Evolutionary conservation across 2,888 invertebrate genomes (phyloP).

Genomic region (Drosophila fulvimacula): DNA sequence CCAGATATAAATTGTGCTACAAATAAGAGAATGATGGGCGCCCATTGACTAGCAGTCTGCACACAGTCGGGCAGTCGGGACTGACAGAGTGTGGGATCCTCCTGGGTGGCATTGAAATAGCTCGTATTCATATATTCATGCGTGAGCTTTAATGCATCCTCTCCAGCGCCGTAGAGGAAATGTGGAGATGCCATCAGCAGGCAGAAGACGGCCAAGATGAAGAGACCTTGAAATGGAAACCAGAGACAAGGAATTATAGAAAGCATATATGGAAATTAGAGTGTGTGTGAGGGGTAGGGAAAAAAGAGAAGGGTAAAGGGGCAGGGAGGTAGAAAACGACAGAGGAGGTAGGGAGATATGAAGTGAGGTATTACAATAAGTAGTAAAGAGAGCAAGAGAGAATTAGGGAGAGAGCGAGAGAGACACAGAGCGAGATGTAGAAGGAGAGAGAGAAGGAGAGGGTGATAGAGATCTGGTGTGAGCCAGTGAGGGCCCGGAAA

Average conservation of each 20-base stretch:
- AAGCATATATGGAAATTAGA: background rate
- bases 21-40: conserved; percentile 87
- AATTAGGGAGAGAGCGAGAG: background rate
- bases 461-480: background rate
- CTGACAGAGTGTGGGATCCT: conserved; percentile 36
- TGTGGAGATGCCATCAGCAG: conserved; percentile 88
- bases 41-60: conserved; percentile 71
- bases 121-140: conserved; percentile 86
- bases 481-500: background rate
- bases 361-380: too few relatives aligned
- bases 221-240: conserved; percentile 78
- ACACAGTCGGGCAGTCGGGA: conserved; percentile 27
- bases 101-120: conserved; percentile 67
- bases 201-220: conserved; percentile 87
- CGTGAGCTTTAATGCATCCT: conserved; percentile 87
- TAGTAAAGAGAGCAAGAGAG: background rate
- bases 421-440: background rate
- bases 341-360: background rate
- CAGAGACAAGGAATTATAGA: background rate
- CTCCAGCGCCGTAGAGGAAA: conserved; percentile 89
- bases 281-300: background rate
- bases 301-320: background rate
- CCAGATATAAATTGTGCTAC: conserved; percentile 89
- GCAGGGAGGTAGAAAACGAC: background rate
- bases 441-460: background rate